These are phyloP conservation scores for Rhombomys opimus DNA, from an alignment of 2,113 vertebrate species.

Conservation along the genomic window DNA sequence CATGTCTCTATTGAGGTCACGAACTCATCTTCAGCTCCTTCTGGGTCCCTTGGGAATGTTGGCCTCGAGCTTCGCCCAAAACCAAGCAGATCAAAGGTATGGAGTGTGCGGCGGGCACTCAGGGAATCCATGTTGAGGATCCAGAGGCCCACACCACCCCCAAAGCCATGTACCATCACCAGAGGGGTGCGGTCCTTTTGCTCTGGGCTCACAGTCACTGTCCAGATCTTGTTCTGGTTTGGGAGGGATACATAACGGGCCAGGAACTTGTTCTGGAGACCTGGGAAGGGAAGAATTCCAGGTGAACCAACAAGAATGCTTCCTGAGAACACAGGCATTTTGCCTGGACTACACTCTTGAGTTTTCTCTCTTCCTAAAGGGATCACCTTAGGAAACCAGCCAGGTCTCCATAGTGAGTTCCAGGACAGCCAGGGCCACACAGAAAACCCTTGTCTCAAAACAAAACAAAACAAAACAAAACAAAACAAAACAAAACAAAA, in stretches of 20 bases:
- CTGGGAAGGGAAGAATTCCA: slow-evolving; percentile 79
- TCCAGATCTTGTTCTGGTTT: slow-evolving; percentile 93
- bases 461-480: not conserved
- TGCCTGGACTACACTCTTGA: not conserved
- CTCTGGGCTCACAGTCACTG: slow-evolving; percentile 89
- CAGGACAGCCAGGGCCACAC: not conserved
- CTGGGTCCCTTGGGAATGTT: slow-evolving; percentile 88
- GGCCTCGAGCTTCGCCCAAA: slow-evolving; percentile 94
- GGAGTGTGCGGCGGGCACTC: slow-evolving; percentile 86
- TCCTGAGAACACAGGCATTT: not conserved
- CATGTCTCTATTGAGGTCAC: slow-evolving; percentile 92
- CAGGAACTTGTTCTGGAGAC: slow-evolving; percentile 92
- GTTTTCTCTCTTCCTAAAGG: not conserved
- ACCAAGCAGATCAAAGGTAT: slow-evolving; percentile 93
- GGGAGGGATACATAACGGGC: slow-evolving; percentile 92
- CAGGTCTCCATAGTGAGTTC: not conserved
- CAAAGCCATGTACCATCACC: slow-evolving; percentile 96
- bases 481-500: no score
- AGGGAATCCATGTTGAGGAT: slow-evolving; percentile 92
- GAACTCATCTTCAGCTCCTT: slow-evolving; percentile 91
- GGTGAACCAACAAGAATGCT: not conserved
- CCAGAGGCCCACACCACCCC: slow-evolving; percentile 94
- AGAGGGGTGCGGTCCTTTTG: slow-evolving; percentile 88
- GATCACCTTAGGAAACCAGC: not conserved
- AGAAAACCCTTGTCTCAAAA: not conserved